Evolutionary conservation across 2,888 invertebrate species (phyloP), one percentile per base, ranked within the genome.

Genomic region (Calameuta idolon): DNA sequence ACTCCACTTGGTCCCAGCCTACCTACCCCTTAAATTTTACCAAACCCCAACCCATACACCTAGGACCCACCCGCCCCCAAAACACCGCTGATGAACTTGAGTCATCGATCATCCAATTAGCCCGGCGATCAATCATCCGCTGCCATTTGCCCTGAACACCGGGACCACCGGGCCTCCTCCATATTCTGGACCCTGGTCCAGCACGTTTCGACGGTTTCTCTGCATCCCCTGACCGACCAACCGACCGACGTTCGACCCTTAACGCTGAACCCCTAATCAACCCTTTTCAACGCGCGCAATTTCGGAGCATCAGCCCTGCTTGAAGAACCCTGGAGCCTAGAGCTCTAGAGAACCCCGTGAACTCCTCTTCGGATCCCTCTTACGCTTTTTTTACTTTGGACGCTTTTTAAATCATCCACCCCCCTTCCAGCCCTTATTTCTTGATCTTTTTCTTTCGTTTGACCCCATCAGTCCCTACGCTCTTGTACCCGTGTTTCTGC

Each of bases 61-160:
- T 71, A 37, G 75, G 75, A 75, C 78, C 75, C 75, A 73, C 69
- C 89, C 89, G 87, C 33, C 75, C 73, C 75, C 35, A 79, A 71
- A 69, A 79, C 81, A 85, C 85, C 85, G 85, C 87, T 87, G 88
- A 89, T 87, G 87, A 89, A 88, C 87, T 89, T 86, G 89, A 89
- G 92, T 93, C 94, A 95, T 95, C 95, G 94, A 95, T 95, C 95
- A 95, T 93, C 94, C 95, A 95, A 95, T 95, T 95, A 95, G 94
- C 92, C 85, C 87, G 87, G 90, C 93, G 95, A 95, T 95, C 95
- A 94, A 95, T 95, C 95, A 95, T 95, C 93, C 92, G 90, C 92
- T 92, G 92, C 92, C 92, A 92, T 92, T 92, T 92, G 90, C 92
- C 91, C 89, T 85, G 84, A 86, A 86, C 86, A 83, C 69, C 33